Conservation (phyloP, 2,888 invertebrate genomes). For the Chrysomela aeneicollis region DNA sequence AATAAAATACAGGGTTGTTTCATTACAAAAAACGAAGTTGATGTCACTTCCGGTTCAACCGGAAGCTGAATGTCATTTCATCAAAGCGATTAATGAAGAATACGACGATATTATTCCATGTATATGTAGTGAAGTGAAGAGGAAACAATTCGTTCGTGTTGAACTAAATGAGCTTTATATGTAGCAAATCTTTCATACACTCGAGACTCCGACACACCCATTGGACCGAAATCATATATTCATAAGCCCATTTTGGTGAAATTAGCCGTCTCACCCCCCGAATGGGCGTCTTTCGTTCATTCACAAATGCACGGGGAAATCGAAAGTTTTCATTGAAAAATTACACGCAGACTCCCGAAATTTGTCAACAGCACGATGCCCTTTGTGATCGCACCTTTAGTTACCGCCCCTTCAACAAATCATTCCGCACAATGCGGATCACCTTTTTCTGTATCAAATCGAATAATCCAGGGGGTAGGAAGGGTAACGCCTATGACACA, state of each 20-base stretch:
- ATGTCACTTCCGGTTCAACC: too few species aligned
- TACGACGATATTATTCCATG: too few species aligned
- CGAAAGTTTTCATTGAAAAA: constrained; percentile 53
- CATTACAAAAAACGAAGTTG: too few species aligned
- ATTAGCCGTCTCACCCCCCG: constrained; percentile 28
- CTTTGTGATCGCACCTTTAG: constrained; percentile 53
- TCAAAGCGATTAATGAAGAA: too few species aligned
- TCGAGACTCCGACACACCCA: neutral
- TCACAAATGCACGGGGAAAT: constrained; percentile 43
- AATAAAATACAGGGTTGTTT: too few species aligned
- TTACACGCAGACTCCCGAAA: constrained; percentile 53
- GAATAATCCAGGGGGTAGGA: constrained; percentile 61
- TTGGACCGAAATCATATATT: constrained; percentile 28
- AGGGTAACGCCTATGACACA: constrained; percentile 55
- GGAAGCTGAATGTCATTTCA: too few species aligned
- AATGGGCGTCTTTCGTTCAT: constrained; percentile 32
- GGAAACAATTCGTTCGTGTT: too few species aligned
- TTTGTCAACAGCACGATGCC: constrained; percentile 56
- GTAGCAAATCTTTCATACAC: too few species aligned
- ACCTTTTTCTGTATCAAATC: constrained; percentile 60
- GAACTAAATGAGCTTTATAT: too few species aligned
- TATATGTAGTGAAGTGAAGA: too few species aligned
- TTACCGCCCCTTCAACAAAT: constrained; percentile 56
- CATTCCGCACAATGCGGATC: constrained; percentile 51
- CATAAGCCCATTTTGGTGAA: constrained; percentile 28